Evolutionary conservation across 2,797 vertebrate genomes (phyloP), one percentile per base, ranked within the genome.

Genomic region (Erpetoichthys calabaricus): DNA sequence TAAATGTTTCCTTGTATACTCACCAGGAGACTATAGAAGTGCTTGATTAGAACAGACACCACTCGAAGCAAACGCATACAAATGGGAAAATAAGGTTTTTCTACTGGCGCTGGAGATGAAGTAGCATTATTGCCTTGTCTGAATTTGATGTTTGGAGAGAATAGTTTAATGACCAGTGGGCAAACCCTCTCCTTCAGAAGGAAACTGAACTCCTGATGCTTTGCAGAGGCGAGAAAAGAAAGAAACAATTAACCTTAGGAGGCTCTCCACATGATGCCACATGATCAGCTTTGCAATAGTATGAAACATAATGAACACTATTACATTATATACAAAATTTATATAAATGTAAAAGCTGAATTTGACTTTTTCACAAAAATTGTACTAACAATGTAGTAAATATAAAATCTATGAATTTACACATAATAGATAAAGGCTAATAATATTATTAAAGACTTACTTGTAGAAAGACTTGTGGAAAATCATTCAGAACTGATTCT

Each of bases 161-260:
- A 99, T 51, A 99, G 94, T 71, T 99, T 99, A 78, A 99, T 99
- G 74, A 98, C 95, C 64, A 99, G 91, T 3, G 96, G 95, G 72
- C 96, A 99, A 8, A 99, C 96, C 0, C 96, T 85, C 72, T 99
- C 96, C 78, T 99, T 99, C 66, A 99, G 79, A 57, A 99, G 85
- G 76, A 99, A 99, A 70, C 94, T 97, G 83, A 99, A 99, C 81
- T 99, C 95, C 66, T 94, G 92, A 77, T 99, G 94, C 96, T 99
- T 25, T 25, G 25, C 25, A 25, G 25, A 25, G 25, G 25, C 1
- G 25, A 25, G 25, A 25, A 25, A 25, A 25, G 25, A 25, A 25
- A 25, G 25, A 25, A 25, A 25, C 25, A 25, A 25, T 25, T 25
- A 25, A 25, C 25, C 25, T 25, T 25, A 25, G 25, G 25, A 25